Percentiles rank a stretch among this genome's conserved stretches.
phyloP scores from a whole-genome alignment of 2,113 vertebrate species.

The Leptobrachium leishanense region DNA sequence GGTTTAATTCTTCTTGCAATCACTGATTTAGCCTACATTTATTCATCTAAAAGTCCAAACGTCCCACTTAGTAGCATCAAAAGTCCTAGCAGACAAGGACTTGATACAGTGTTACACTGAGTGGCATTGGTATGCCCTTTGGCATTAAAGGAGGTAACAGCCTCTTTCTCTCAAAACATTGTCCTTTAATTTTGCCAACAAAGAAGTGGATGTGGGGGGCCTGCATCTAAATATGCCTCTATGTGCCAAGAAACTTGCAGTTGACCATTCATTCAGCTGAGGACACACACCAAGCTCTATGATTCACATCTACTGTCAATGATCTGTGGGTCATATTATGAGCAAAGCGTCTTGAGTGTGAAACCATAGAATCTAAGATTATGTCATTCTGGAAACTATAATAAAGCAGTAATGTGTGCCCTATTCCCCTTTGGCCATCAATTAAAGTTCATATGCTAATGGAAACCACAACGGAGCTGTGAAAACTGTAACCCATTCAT shows the following conservation, averaged over 20 bases:
- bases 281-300: constrained; percentile 23
- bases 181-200: background rate
- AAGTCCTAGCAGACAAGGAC: too few relatives aligned
- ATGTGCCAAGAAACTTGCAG: background rate
- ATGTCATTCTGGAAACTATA: constrained; percentile 29
- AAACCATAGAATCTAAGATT: constrained; percentile 12
- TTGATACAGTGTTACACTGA: too few relatives aligned
- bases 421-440: background rate
- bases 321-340: constrained; percentile 13
- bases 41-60: too few relatives aligned
- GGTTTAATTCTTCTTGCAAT: too few relatives aligned
- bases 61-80: too few relatives aligned
- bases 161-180: background rate
- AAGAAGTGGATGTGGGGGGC: background rate
- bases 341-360: background rate
- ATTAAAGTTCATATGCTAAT: constrained; percentile 17
- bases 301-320: constrained; percentile 1
- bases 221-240: constrained; percentile 4
- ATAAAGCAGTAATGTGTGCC: background rate
- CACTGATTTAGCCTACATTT: too few relatives aligned
- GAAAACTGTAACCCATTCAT: background rate
- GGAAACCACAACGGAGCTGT: background rate
- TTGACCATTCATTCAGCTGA: constrained; percentile 6
- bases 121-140: too few relatives aligned
- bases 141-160: background rate